These are phyloP conservation scores for Heliothis virescens DNA, from an alignment of 1,140 invertebrate genomes.

Conservation along the genomic window DNA sequence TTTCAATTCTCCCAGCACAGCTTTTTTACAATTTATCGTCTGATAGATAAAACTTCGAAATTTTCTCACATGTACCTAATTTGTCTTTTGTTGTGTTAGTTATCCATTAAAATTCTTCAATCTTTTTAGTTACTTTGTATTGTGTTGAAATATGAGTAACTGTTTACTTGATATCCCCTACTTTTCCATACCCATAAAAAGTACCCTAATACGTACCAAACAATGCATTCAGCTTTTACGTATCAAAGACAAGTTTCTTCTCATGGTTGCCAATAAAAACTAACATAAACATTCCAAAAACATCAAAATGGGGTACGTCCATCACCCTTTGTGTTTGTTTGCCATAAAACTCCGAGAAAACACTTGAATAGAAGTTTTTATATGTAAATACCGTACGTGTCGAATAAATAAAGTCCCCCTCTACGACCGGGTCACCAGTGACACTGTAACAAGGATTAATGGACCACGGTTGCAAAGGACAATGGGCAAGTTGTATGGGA, in stretches of 20 bases:
- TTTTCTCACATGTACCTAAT: neutral
- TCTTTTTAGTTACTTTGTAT: too few species aligned
- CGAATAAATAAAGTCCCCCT: constrained; percentile 40
- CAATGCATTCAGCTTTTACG: constrained; percentile 17
- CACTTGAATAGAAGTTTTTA: constrained; percentile 36
- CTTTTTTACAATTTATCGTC: too few species aligned
- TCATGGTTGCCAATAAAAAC: constrained; percentile 21
- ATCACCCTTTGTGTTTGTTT: constrained; percentile 33
- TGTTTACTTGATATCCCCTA: neutral
- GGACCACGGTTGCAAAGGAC: constrained; percentile 59
- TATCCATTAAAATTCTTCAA: too few species aligned
- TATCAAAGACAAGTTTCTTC: constrained; percentile 1
- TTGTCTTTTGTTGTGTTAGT: too few species aligned
- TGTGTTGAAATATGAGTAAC: too few species aligned
- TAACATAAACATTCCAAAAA: constrained; percentile 15
- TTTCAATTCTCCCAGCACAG: too few species aligned
- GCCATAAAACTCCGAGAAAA: constrained; percentile 28
- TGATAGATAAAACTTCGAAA: neutral
- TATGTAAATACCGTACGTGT: constrained; percentile 38
- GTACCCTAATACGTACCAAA: neutral
- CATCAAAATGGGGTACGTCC: constrained; percentile 18
- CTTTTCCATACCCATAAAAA: neutral
- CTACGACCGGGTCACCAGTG: constrained; percentile 50
- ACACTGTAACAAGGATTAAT: constrained; percentile 69
- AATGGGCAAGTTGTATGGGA: too few species aligned